Base-by-base conservation (phyloP, 2,888 invertebrate genomes). In the Ischnura elegans region DNA sequence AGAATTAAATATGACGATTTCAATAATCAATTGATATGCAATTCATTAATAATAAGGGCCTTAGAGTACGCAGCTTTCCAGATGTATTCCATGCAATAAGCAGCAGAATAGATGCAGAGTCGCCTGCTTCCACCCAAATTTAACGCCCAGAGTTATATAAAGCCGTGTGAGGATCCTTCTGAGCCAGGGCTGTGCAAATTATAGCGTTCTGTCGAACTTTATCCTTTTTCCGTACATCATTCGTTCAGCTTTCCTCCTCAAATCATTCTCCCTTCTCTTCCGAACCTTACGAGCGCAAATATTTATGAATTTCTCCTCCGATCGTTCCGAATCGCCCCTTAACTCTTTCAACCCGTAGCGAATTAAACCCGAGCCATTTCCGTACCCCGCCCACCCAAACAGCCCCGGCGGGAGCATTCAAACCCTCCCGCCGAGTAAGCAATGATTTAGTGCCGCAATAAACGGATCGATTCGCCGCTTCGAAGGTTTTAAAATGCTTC, bases 231-330 rank as follows among this genome's bases (percentile, higher is more conserved):
- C 76, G 36, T 36, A 16, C 36, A 2, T n/a, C 36, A 25, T 25
- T 36, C 76, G 10, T 36, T n/a, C 36, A 36, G n/a, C n/a, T n/a
- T n/a, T n/a, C 76, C 36, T 36, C 2, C 61, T 61, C 61, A 21
- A 61, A 0, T 21, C 66, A n/a, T 29, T 66, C 29, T 66, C 8
- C 66, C 66, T 66, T 66, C 66, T 29, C 29, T 36, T n/a, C 36
- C 76, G 10, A 13, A 76, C 36, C 36, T 10, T 36, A 16, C 13
- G 76, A 76, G 76, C 76, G 36, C 76, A 76, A 76, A 76, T 76
- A 76, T 76, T 76, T 76, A 76, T 76, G 76, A 76, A 76, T 76
- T 76, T 36, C 76, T 76, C 2, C 76, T 36, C 29, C 76, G 76
- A 76, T 76, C 29, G 76, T 36, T 36, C 36, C 29, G 29, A 21